phyloP scores from a whole-genome alignment of 2,113 vertebrate species.

The Acrocephalus kingi region DNA sequence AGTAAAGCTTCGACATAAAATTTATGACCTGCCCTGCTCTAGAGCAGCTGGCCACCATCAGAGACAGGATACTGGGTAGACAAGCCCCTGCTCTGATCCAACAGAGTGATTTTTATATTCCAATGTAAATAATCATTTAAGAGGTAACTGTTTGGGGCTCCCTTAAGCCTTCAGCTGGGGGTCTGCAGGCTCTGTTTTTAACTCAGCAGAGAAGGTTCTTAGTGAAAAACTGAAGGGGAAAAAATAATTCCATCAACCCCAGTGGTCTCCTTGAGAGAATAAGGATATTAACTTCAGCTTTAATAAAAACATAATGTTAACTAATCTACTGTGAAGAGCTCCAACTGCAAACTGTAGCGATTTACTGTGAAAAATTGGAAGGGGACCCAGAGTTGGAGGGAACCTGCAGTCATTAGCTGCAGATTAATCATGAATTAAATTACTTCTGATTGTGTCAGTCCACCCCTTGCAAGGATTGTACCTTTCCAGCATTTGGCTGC shows the following conservation, averaged over 20 bases:
- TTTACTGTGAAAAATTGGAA: constrained; percentile 51
- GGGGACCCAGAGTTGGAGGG: constrained; percentile 32
- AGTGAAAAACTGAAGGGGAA: not conserved
- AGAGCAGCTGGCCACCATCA: constrained; percentile 54
- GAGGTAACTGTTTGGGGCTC: constrained; percentile 49
- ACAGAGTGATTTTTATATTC: constrained; percentile 46
- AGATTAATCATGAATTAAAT: constrained; percentile 68
- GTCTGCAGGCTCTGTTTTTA: constrained; percentile 28
- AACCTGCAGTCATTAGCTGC: constrained; percentile 51
- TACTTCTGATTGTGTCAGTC: constrained; percentile 43
- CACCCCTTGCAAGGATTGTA: not conserved
- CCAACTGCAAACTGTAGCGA: constrained; percentile 11
- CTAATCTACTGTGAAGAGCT: constrained; percentile 69
- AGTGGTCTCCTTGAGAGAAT: constrained; percentile 60
- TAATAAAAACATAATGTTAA: constrained; percentile 70
- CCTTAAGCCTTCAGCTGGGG: constrained; percentile 58
- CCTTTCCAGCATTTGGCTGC: not conserved
- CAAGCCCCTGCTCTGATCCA: constrained; percentile 3
- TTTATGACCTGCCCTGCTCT: not conserved
- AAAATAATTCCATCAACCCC: constrained; percentile 41
- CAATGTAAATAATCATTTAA: constrained; percentile 42
- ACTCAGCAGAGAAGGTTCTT: not conserved
- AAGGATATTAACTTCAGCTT: constrained; percentile 61
- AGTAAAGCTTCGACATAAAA: constrained; percentile 7
- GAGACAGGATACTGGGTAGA: constrained; percentile 35